Conservation (phyloP, 2,797 vertebrate genomes). For the Acridotheres tristis region DNA sequence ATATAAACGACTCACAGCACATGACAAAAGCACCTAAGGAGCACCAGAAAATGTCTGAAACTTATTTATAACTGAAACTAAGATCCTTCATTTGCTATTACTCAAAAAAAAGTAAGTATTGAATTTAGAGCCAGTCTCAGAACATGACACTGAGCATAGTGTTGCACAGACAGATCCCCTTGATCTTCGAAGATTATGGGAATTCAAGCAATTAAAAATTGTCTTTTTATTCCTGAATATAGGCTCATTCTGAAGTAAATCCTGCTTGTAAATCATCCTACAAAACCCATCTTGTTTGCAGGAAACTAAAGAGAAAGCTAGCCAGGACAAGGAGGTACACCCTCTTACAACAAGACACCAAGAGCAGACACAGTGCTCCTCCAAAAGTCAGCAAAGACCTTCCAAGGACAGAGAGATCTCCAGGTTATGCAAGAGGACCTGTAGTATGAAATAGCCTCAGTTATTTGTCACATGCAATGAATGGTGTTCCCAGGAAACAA, state of each 20-base stretch:
- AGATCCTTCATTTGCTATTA: not conserved
- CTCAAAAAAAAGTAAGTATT: not conserved
- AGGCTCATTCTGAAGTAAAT: not conserved
- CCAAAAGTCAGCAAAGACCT: not conserved
- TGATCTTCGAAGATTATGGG: not conserved
- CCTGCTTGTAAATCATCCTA: not conserved
- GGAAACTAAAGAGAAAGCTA: not conserved
- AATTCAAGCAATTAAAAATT: not conserved
- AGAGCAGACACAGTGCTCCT: not conserved
- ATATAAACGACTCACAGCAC: not conserved
- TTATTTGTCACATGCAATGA: not conserved
- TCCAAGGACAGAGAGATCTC: not conserved
- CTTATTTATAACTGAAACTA: not conserved
- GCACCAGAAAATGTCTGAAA: not conserved
- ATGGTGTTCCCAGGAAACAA: not conserved
- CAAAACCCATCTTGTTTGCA: not conserved
- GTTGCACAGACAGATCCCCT: not conserved
- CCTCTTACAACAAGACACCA: not conserved
- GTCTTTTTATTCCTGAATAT: not conserved
- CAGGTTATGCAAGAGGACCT: not conserved
- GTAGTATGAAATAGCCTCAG: not conserved
- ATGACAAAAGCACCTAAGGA: not conserved
- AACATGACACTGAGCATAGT: not conserved
- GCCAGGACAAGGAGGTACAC: not conserved
- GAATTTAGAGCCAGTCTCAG: not conserved